Percentiles rank a stretch among this genome's conserved stretches.
Conservation (phyloP, 2,113 vertebrate species). For the Condylura cristata region DNA sequence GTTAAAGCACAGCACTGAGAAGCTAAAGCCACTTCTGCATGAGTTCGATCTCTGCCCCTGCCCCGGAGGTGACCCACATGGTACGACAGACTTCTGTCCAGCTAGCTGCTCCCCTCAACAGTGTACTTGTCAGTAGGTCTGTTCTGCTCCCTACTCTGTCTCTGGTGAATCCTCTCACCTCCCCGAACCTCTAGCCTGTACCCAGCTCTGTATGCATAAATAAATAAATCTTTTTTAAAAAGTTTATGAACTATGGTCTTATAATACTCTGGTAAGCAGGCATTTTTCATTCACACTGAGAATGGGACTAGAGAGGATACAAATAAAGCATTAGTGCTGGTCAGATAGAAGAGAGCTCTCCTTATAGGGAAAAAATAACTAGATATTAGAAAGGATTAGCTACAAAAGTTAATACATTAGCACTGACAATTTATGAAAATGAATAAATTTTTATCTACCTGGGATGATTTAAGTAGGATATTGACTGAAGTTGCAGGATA, state of each 20-base stretch:
- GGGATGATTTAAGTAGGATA: slow-evolving; percentile 66
- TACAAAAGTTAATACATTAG: not conserved
- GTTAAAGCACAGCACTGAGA: no score
- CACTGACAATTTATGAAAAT: slow-evolving; percentile 45
- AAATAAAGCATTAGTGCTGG: not conserved
- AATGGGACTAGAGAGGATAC: slow-evolving; percentile 16
- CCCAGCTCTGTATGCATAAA: no score
- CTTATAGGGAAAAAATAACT: slow-evolving; percentile 49
- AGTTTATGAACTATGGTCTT: not conserved
- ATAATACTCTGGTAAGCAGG: not conserved
- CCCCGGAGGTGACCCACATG: no score
- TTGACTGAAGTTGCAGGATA: slow-evolving; percentile 64
- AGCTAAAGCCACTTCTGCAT: no score
- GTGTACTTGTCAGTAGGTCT: no score
- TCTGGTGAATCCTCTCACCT: no score
- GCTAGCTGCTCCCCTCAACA: no score
- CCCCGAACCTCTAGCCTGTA: no score
- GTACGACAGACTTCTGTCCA: no score
- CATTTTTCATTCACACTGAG: not conserved
- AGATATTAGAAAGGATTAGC: slow-evolving; percentile 11
- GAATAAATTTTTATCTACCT: slow-evolving; percentile 66
- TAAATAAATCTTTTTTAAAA: no score
- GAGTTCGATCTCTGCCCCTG: no score
- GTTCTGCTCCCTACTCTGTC: no score
- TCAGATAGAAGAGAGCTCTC: slow-evolving; percentile 18